Base-by-base conservation (phyloP, 1,140 invertebrate genomes). In the Acromyrmex heyeri region DNA sequence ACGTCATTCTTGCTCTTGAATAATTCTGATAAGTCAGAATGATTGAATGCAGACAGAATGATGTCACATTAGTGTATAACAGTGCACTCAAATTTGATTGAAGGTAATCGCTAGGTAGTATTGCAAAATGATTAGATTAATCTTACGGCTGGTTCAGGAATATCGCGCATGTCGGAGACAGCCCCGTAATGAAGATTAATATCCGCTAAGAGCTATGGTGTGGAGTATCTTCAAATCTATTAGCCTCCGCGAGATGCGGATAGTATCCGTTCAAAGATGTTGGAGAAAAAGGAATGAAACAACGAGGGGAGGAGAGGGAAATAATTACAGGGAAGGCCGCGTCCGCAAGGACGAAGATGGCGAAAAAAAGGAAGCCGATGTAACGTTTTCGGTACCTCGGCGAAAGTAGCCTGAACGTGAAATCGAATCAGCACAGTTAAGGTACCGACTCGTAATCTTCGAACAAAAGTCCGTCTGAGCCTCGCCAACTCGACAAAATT, bases 301-400 rank as follows among this genome's bases (percentile, higher is more conserved):
- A 2, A 48, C 67, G n/a, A 21, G 24, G 34, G 21, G 24, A 44
- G 70, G 44, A 34, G 79, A 61, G 38, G 16, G 69, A 83, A 73
- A 83, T 83, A 83, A 83, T 83, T 83, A 75, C 55, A 83, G 79
- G 27, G 79, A 83, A 83, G 79, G 69, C 55, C 69, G 79, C 18
- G 55, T 75, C 55, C 69, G 69, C 79, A 83, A 83, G 79, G 79
- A 44, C 79, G 79, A 72, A 55, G 18, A 34, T n/a, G 69, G 18
- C 48, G 27, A 24, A 73, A 75, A 75, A 48, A 83, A 34, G 69
- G 38, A 62, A 50, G 7, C 24, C 53, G 14, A 59, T 61, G 14
- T 55, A 69, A 57, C 69, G 69, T 73, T 83, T 83, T 75, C 30
- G 57, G 55, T 83, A 75, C 55, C 27, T 30, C 18, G 24, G 53